These are phyloP conservation scores for Apamea epomidion DNA, from an alignment of 2,888 invertebrate genomes.

Conservation along the genomic window DNA sequence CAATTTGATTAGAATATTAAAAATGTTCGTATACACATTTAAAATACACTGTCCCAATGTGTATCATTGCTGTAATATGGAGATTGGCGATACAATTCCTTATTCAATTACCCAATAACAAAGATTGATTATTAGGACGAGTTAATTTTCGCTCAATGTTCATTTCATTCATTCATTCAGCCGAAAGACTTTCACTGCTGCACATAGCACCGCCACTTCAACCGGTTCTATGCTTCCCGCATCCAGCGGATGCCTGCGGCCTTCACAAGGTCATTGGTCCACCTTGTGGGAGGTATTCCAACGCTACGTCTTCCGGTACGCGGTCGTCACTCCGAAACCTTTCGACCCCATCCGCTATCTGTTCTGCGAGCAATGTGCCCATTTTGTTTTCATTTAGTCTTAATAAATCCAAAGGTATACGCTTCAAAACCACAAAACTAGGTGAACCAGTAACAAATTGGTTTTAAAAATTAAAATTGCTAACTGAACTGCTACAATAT, in stretches of 20 bases:
- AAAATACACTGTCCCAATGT: not conserved
- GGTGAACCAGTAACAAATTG: slow-evolving; percentile 5
- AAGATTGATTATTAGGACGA: not conserved
- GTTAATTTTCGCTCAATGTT: not conserved
- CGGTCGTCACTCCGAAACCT: not conserved
- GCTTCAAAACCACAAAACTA: not conserved
- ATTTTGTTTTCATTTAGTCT: not conserved
- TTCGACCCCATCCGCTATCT: not conserved
- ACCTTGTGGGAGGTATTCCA: not conserved
- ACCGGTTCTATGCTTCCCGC: not conserved
- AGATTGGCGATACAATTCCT: not conserved
- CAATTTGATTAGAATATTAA: no score
- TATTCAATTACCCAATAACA: not conserved
- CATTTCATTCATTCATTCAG: not conserved
- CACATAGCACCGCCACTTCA: not conserved
- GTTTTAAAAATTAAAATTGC: slow-evolving; percentile 23
- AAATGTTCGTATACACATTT: not conserved
- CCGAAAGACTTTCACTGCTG: not conserved
- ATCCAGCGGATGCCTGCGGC: no score
- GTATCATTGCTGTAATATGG: not conserved
- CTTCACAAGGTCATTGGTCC: not conserved
- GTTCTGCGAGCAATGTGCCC: not conserved
- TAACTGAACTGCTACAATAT: slow-evolving; percentile 17
- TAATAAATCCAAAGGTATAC: slow-evolving; percentile 1
- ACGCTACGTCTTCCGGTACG: not conserved